Base-by-base conservation (phyloP, 2,113 vertebrate species). In the Anser brachyrhynchus region DNA sequence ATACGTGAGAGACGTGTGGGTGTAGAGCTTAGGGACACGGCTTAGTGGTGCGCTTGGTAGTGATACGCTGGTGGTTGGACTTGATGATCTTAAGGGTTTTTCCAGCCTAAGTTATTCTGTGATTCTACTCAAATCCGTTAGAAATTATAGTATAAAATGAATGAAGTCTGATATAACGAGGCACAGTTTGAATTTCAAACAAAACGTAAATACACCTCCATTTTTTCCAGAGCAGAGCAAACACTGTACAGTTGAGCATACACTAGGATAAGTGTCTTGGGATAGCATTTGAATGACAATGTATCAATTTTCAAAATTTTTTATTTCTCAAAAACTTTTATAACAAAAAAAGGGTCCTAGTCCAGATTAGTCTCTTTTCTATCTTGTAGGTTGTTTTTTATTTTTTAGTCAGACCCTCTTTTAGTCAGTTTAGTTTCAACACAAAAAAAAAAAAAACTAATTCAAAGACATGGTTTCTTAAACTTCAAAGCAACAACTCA, bases 171-270 rank as follows among this genome's bases (percentile, higher is more conserved):
- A 72, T 35, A 57, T 1, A 72, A 55, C 2, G 33, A 84, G 28
- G 21, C 22, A 35, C 14, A 80, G 51, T 64, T 43, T 55, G 35
- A 80, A 80, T 83, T 84, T 76, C 75, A 86, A 92, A 70, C 31
- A 49, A 39, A 22, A 79, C 0, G 0, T 19, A 7, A 39, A 57
- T 28, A 71, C 66, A 84, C 11, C 6, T 39, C 11, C 2, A 1
- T 25, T 13, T 66, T 57, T 78, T 51, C 29, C 21, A 41, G 8
- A 28, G 69, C 41, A 46, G 20, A 13, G 62, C 72, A 51, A 43
- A 1, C 1, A 0, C 10, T 22, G 26, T 67, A 39, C 33, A 62
- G 21, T 37, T 80, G 64, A 79, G 52, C 31, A 44, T 5, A 29
- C 17, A 8, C 20, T 33, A 91, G 43, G 39, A 4, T 66, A 79